Evolutionary conservation across 2,113 vertebrate genomes (phyloP), one percentile per base, ranked within the genome.

Genomic region (Carettochelys insculpta): DNA sequence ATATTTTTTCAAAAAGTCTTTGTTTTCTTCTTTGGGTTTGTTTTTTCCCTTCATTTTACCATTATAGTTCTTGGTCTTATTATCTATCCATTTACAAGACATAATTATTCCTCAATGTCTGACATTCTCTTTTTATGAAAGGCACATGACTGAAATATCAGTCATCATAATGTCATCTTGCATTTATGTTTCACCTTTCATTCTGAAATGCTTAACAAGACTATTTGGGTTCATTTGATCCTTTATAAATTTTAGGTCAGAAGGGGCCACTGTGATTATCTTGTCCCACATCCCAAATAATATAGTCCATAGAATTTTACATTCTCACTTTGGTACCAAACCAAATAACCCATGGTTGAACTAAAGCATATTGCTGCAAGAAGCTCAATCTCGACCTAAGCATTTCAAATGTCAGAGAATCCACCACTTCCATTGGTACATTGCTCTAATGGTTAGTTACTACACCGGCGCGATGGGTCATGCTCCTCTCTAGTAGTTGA

Each of bases 121-220:
- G 83, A 61, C 14, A 84, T 4, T 75, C 27, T 51, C 80, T 86
- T 11, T 83, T 92, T 94, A 71, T 82, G 2, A 11, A 25, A 90
- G 82, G 16, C 22, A n/a, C 8, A 24, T 54, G 12, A 88, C 68
- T 80, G 78, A 94, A 92, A 82, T 19, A 1, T 20, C 61, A 73
- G 31, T 27, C 12, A 65, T 65, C 90, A n/a, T 56, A 29, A 27
- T 56, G 54, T 56, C 1, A 71, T 87, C 90, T 90, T 71, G 20
- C 11, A 50, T 90, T 86, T 93, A 53, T 9, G n/a, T n/a, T n/a
- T n/a, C n/a, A n/a, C n/a, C n/a, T 92, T 92, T 83, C 43, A 77
- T 75, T 13, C 13, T 78, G 34, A 22, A 84, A 45, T 71, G 29
- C 24, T 56, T 75, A 82, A 88, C 77, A 10, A 16, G 25, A 89